Evolutionary conservation across 2,113 vertebrate genomes (phyloP).

Genomic region (Nymphicus hollandicus): DNA sequence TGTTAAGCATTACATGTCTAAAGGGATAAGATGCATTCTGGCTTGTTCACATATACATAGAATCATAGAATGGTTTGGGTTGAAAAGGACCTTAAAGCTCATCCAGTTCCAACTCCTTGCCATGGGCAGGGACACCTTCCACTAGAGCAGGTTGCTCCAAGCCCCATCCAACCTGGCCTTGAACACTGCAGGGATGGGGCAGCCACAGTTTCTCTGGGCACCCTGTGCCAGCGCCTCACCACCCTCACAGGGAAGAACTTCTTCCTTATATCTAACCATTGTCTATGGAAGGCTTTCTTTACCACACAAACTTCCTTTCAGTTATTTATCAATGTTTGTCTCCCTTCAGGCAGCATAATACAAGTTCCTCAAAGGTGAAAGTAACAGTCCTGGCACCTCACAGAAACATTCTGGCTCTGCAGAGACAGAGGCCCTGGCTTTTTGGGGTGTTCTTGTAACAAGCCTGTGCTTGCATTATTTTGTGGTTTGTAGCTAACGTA

Average conservation of each 20-base stretch:
- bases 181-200: background rate
- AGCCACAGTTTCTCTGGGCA: background rate
- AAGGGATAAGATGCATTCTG: background rate
- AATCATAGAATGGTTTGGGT: background rate
- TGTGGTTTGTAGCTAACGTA: background rate
- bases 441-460: background rate
- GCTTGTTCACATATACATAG: background rate
- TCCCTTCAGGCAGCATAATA: background rate
- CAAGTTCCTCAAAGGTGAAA: background rate
- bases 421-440: background rate
- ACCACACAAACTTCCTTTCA: background rate
- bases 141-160: background rate
- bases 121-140: background rate
- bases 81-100: background rate
- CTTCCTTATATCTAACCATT: background rate
- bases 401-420: background rate
- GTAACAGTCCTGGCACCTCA: background rate
- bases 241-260: background rate
- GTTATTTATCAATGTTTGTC: background rate
- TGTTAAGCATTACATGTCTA: background rate
- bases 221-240: background rate
- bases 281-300: accelerated
- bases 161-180: background rate
- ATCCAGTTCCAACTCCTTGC: background rate
- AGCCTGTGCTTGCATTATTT: background rate